Conservation (phyloP, 1,140 invertebrate species). For the Drosophila parabipectinata region DNA sequence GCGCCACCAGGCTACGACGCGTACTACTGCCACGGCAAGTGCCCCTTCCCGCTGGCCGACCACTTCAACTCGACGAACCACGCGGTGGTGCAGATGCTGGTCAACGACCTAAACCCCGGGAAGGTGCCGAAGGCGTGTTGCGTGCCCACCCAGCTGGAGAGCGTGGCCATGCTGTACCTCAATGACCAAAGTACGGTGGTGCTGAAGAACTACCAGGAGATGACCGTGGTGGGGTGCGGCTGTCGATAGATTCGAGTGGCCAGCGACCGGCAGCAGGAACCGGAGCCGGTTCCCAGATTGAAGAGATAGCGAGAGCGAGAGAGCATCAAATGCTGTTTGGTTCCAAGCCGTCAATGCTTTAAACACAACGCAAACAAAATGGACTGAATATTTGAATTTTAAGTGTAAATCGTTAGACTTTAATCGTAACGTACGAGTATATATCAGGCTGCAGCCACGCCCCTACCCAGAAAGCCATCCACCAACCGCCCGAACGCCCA, state of each 20-base stretch:
- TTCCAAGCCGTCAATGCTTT: conserved; percentile 83
- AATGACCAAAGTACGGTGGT: conserved; percentile 97
- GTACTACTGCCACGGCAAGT: conserved; percentile 97
- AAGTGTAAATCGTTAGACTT: conserved; percentile 84
- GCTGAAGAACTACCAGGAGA: conserved; percentile 98
- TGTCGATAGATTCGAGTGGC: conserved; percentile 88
- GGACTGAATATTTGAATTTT: conserved; percentile 84
- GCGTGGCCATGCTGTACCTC: conserved; percentile 97
- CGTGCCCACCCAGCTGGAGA: conserved; percentile 94
- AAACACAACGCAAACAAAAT: conserved; percentile 84
- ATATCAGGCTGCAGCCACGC: conserved; percentile 58
- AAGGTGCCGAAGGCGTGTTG: conserved; percentile 96
- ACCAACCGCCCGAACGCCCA: conserved; percentile 5
- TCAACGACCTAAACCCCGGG: conserved; percentile 95
- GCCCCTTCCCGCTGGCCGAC: conserved; percentile 95
- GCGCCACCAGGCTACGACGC: conserved; percentile 98
- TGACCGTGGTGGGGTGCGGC: conserved; percentile 97
- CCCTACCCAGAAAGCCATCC: conserved; percentile 19
- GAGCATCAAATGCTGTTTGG: conserved; percentile 83
- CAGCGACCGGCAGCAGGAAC: conserved; percentile 7
- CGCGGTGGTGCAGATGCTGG: conserved; percentile 98
- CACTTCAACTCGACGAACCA: conserved; percentile 99
- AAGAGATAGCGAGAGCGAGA: conserved; percentile 47
- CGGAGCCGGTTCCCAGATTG: conserved; percentile 13
- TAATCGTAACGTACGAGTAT: conserved; percentile 71